These are phyloP conservation scores for Cyprinodon diabolis DNA, from an alignment of 2,797 vertebrate genomes.

Conservation along the genomic window DNA sequence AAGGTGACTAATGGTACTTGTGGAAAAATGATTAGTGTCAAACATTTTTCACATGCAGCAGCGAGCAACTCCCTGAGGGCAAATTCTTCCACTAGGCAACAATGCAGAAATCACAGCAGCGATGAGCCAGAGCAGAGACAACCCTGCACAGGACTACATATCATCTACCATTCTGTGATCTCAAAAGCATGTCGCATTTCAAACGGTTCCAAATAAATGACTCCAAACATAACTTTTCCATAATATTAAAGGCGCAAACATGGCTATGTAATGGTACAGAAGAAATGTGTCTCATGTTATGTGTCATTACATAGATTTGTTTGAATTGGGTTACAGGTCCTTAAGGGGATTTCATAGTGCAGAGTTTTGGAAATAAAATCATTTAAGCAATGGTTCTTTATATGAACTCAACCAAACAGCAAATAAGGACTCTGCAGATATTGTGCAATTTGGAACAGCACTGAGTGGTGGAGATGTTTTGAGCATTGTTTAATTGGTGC, in stretches of 20 bases:
- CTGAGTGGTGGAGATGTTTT: no score
- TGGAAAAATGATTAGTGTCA: slow-evolving; percentile 76
- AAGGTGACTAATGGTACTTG: slow-evolving; percentile 68
- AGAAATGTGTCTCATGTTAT: not conserved
- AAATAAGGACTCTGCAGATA: no score
- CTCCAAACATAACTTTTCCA: not conserved
- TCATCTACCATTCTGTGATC: slow-evolving; percentile 3
- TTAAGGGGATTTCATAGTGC: not conserved
- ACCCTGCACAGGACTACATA: not conserved
- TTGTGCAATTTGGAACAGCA: not conserved
- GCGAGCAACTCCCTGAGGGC: slow-evolving; percentile 59
- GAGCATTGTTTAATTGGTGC: no score
- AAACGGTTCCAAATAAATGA: slow-evolving; percentile 12
- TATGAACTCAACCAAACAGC: not conserved
- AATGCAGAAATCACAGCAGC: slow-evolving; percentile 36
- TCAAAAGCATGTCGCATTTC: not conserved
- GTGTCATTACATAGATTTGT: not conserved
- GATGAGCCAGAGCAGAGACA: slow-evolving; percentile 21
- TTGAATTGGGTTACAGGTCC: not conserved
- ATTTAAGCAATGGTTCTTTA: not conserved
- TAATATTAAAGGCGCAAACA: not conserved
- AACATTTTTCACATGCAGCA: slow-evolving; percentile 62
- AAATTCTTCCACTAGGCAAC: slow-evolving; percentile 49
- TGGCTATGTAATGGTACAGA: not conserved
- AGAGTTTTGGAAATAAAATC: not conserved